phyloP scores from a whole-genome alignment of 2,113 vertebrate genomes.

The Lepisosteus oculatus region DNA sequence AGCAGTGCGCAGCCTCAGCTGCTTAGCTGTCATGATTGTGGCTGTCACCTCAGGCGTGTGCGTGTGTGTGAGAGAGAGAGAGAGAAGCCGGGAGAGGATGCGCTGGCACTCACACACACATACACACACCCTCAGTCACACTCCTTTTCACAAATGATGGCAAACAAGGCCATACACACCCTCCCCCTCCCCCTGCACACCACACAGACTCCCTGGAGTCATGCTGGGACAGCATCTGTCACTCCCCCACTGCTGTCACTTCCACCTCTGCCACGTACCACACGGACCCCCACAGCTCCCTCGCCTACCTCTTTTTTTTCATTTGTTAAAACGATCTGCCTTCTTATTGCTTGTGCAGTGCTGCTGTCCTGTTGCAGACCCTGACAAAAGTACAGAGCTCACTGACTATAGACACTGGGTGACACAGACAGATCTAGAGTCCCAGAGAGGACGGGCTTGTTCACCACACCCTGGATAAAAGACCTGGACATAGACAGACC shows the following conservation, averaged over 20 bases:
- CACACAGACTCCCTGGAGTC: conserved; percentile 40
- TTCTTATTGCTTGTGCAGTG: too few species aligned
- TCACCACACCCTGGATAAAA: too few species aligned
- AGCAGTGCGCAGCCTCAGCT: not conserved
- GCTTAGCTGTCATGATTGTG: not conserved
- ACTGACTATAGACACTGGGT: too few species aligned
- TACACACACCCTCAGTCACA: not conserved
- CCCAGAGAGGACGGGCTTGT: too few species aligned
- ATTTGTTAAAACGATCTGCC: not conserved
- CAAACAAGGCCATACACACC: conserved; percentile 21
- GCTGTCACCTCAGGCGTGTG: conserved; percentile 3
- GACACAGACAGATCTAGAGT: too few species aligned
- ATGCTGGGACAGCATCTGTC: conserved; percentile 45
- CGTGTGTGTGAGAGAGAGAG: not conserved
- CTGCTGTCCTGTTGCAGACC: too few species aligned
- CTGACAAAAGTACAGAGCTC: too few species aligned
- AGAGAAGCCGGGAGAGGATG: conserved; percentile 7
- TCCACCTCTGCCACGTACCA: conserved; percentile 23
- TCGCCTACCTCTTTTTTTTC: conserved; percentile 29
- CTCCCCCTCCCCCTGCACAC: conserved; percentile 20
- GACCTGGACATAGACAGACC: too few species aligned
- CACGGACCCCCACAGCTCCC: conserved; percentile 20
- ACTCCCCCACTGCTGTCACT: conserved; percentile 22
- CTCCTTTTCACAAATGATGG: conserved; percentile 26
- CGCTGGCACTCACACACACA: conserved; percentile 3